Conservation (phyloP, 2,797 vertebrate genomes). For the Garrulus glandarius region DNA sequence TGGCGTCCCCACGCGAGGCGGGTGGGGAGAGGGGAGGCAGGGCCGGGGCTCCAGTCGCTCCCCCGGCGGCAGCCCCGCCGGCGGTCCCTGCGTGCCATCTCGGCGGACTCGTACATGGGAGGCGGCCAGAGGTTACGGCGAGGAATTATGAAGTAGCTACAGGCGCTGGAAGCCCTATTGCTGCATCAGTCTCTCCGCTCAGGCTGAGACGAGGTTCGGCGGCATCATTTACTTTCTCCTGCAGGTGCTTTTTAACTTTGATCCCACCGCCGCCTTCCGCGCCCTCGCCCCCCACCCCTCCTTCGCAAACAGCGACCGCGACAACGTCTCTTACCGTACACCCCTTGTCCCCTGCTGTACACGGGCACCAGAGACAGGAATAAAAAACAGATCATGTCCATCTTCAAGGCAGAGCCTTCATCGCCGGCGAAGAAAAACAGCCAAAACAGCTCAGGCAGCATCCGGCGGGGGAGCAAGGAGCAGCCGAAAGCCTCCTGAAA, state of each 20-base stretch:
- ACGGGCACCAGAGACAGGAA: constrained; percentile 74
- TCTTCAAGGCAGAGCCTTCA: constrained; percentile 76
- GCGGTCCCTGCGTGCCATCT: background rate
- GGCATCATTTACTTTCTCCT: constrained; percentile 27
- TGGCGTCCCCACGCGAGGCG: background rate
- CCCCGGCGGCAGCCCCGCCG: background rate
- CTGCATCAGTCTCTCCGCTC: background rate
- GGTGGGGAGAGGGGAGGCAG: background rate
- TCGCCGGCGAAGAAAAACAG: constrained; percentile 70
- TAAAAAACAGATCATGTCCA: constrained; percentile 78
- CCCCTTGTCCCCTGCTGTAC: constrained; percentile 76
- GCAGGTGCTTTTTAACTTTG: constrained; percentile 65
- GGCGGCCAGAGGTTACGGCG: background rate
- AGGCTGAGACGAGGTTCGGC: background rate
- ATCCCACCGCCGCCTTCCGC: background rate
- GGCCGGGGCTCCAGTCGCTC: background rate
- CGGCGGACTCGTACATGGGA: background rate
- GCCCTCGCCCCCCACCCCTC: background rate
- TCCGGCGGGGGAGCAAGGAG: constrained; percentile 41
- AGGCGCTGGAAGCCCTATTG: background rate
- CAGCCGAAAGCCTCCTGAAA: background rate
- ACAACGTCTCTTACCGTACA: constrained; percentile 75
- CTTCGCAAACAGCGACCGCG: background rate
- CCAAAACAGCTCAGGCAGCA: constrained; percentile 65
- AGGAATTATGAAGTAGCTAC: background rate